Evolutionary conservation across 2,113 vertebrate genomes (phyloP).

Genomic region (Myotis lucifugus): DNA sequence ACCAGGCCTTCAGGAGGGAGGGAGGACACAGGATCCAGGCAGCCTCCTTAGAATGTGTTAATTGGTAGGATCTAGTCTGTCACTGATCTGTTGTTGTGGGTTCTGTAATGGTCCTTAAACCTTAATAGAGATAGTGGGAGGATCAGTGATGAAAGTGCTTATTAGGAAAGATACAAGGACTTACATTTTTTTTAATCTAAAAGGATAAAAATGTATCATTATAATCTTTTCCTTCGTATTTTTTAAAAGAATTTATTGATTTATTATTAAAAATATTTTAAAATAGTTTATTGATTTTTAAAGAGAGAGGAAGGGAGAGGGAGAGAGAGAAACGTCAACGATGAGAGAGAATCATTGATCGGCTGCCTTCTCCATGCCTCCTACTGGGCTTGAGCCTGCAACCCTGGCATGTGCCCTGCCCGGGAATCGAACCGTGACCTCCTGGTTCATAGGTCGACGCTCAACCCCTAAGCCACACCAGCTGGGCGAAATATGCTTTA

Average conservation of each 20-base stretch:
- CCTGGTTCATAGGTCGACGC: neutral
- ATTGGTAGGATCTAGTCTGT: constrained; percentile 76
- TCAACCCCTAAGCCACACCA: neutral
- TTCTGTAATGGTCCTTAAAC: constrained; percentile 3
- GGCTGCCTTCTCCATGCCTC: neutral
- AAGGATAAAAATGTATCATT: constrained; percentile 28
- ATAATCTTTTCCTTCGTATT: neutral
- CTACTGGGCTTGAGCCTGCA: neutral
- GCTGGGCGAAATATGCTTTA: neutral
- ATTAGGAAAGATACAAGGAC: constrained; percentile 42
- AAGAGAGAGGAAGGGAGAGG: neutral
- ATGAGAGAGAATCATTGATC: neutral
- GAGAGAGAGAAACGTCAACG: neutral
- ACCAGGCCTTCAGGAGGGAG: constrained; percentile 73
- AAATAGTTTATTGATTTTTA: neutral
- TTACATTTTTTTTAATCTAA: constrained; percentile 49
- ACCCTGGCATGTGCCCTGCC: neutral
- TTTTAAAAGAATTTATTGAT: neutral
- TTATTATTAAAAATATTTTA: neutral
- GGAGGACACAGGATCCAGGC: constrained; percentile 33
- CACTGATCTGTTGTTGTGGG: constrained; percentile 59
- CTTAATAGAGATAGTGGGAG: constrained; percentile 49
- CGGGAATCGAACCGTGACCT: too few species aligned
- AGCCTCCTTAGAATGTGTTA: constrained; percentile 66
- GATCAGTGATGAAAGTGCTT: constrained; percentile 64